Conservation (phyloP, 35 echinoderm and acorn worm species). For the Strongylocentrotus purpuratus region DNA sequence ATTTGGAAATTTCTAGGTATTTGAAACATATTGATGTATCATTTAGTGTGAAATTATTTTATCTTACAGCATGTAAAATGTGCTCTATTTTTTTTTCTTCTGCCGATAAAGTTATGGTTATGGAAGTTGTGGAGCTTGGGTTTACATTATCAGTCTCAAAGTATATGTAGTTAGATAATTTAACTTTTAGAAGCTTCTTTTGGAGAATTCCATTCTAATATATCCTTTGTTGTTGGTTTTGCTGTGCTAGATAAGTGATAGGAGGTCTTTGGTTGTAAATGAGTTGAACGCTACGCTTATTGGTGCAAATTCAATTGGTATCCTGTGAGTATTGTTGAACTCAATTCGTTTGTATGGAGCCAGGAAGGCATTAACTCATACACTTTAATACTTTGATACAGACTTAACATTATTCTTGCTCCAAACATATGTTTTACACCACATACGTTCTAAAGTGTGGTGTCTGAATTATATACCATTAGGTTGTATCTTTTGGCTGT, state of each 20-base stretch:
- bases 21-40: not conserved
- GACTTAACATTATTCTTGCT: not conserved
- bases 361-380: too few species aligned
- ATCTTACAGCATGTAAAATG: not conserved
- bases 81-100: conserved; percentile 1
- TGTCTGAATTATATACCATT: not conserved
- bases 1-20: not conserved
- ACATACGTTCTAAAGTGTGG: not conserved
- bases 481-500: not conserved
- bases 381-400: too few species aligned
- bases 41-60: conserved; percentile 14
- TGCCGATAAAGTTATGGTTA: not conserved
- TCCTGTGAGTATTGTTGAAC: too few species aligned
- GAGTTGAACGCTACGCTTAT: not conserved
- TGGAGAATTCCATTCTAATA: not conserved
- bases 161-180: not conserved
- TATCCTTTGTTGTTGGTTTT: not conserved
- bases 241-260: not conserved
- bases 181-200: not conserved
- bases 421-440: not conserved
- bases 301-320: not conserved
- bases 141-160: not conserved
- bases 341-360: too few species aligned
- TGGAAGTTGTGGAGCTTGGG: not conserved
- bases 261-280: not conserved